Conservation (phyloP, 2,113 vertebrate species). For the Cochlearius cochlearius region DNA sequence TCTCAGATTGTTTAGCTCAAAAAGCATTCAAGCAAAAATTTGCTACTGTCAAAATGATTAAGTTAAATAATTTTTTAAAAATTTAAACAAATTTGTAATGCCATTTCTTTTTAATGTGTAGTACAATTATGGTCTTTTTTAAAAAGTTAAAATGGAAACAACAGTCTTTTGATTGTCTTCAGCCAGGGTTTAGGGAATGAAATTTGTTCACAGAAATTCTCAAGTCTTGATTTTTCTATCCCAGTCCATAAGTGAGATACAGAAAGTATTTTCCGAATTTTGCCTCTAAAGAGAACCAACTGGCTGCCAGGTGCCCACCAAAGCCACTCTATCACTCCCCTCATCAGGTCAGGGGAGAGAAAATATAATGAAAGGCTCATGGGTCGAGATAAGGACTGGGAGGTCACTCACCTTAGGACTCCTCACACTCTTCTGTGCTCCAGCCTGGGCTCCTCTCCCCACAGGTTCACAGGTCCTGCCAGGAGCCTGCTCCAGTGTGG, state of each 20-base stretch:
- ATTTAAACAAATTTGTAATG: neutral
- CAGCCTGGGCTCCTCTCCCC: no score
- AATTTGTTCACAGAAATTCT: neutral
- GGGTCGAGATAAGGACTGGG: no score
- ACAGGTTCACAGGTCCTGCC: no score
- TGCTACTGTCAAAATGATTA: neutral
- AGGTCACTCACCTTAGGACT: no score
- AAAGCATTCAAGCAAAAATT: neutral
- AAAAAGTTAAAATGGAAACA: neutral
- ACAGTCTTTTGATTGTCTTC: neutral
- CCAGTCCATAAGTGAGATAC: neutral
- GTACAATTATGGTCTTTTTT: neutral
- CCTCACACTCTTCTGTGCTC: neutral
- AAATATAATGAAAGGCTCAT: no score
- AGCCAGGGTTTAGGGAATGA: neutral
- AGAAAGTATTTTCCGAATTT: neutral
- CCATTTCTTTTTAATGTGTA: neutral
- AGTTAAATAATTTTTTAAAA: neutral
- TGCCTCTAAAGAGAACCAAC: neutral
- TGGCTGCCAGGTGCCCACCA: neutral
- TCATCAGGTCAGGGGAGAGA: neutral
- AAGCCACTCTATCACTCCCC: no score
- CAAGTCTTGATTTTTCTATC: neutral
- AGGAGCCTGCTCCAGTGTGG: no score
- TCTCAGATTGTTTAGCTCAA: neutral